Conservation (phyloP, 2,888 invertebrate genomes). For the Leptinotarsa tumamoca region DNA sequence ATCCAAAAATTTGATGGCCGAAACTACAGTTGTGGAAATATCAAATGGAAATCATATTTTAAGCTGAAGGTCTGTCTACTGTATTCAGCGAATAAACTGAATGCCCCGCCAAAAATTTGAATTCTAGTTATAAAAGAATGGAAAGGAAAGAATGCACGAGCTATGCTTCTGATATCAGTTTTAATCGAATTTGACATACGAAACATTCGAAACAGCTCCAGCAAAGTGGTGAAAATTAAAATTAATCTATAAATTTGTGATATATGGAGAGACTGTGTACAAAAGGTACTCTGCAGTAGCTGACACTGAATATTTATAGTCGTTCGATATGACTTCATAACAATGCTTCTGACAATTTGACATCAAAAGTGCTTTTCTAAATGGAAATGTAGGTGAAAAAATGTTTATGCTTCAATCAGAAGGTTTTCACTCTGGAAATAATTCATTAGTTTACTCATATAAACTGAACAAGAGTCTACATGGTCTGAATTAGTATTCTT, state of each 20-base stretch:
- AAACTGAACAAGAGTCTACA: no score
- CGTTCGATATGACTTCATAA: no score
- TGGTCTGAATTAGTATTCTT: no score
- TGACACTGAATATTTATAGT: no score
- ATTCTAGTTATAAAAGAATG: neutral
- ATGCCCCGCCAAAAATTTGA: neutral
- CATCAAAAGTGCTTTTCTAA: no score
- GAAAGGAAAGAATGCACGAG: constrained; percentile 5
- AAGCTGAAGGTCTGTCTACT: neutral
- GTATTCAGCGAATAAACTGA: neutral
- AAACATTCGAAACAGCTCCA: neutral
- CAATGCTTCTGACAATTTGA: no score
- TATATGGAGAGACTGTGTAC: no score
- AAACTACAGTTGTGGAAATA: constrained; percentile 1
- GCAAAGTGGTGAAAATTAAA: neutral
- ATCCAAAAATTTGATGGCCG: neutral
- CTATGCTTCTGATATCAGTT: constrained; percentile 9
- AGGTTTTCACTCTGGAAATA: no score
- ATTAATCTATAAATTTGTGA: neutral
- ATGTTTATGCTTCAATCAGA: no score
- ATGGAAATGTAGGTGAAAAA: no score
- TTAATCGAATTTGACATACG: constrained; percentile 1
- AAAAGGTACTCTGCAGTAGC: no score
- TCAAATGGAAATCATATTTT: constrained; percentile 1
- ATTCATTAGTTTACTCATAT: no score